Evolutionary conservation across 2,888 invertebrate species (phyloP).

Genomic region (Atrina japonica): DNA sequence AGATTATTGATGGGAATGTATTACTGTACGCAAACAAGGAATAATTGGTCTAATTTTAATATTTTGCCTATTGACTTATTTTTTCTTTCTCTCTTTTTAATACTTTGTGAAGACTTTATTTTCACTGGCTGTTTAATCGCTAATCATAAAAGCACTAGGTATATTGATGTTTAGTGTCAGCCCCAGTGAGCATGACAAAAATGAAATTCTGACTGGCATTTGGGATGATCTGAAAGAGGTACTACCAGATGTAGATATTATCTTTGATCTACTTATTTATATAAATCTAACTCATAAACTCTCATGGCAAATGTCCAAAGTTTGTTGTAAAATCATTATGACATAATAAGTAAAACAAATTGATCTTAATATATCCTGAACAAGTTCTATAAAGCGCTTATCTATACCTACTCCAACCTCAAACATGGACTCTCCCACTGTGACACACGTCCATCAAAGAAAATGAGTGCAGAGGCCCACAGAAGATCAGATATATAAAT

Average conservation of each 20-base stretch:
- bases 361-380: constrained; percentile 22
- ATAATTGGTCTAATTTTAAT: too few relatives aligned
- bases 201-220: constrained; percentile 75
- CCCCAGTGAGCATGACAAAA: constrained; percentile 77
- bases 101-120: constrained; percentile 32
- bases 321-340: constrained; percentile 9
- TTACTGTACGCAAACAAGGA: too few relatives aligned
- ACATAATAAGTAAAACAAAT: constrained; percentile 35
- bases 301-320: constrained; percentile 35
- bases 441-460: constrained; percentile 78
- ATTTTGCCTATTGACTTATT: too few relatives aligned
- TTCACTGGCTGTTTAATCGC: constrained; percentile 59
- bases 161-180: constrained; percentile 78
- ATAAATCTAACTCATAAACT: constrained; percentile 12
- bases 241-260: constrained; percentile 31
- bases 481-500: constrained; percentile 54
- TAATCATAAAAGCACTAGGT: constrained; percentile 71
- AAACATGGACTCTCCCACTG: constrained; percentile 67
- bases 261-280: constrained; percentile 1
- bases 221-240: constrained; percentile 57
- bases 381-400: neutral
- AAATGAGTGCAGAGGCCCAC: constrained; percentile 72
- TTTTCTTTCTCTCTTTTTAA: too few relatives aligned
- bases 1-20: too few relatives aligned
- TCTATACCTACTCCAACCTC: constrained; percentile 49